Conservation (phyloP, 1,140 invertebrate species). For the Coenobita brevimanus region DNA sequence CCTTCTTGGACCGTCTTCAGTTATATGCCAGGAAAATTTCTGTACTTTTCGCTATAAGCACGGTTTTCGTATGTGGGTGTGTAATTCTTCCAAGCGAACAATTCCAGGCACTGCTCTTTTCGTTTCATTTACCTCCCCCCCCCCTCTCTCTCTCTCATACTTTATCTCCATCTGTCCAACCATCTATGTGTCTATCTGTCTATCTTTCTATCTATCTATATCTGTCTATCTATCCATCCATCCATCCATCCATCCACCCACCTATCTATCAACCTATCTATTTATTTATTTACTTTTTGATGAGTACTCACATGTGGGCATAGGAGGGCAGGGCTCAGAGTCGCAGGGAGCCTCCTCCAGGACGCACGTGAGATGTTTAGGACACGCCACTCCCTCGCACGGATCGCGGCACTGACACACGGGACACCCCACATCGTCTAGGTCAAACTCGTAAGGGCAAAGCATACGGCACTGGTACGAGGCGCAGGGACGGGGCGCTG, state of each 20-base stretch:
- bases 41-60: too few species aligned
- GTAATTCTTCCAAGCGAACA: too few species aligned
- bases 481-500: conserved; percentile 80
- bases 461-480: conserved; percentile 90
- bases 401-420: conserved; percentile 87
- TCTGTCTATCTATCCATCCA: background rate
- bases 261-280: background rate
- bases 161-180: background rate
- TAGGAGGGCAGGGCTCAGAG: conserved; percentile 84
- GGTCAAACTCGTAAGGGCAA: conserved; percentile 86
- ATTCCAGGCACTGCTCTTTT: too few species aligned
- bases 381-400: conserved; percentile 83
- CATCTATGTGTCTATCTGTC: too few species aligned
- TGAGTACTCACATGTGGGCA: conserved; percentile 82
- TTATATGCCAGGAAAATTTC: too few species aligned
- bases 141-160: background rate
- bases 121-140: too few species aligned
- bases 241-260: background rate
- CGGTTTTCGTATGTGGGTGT: too few species aligned
- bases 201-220: too few species aligned
- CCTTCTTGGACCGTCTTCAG: too few species aligned
- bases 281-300: background rate
- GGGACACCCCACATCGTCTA: conserved; percentile 83
- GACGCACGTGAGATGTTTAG: conserved; percentile 83
- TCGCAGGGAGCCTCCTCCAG: conserved; percentile 85